A percentile compares a stretch with the other conserved stretches of the same genome.
Evolutionary conservation across 1,140 invertebrate genomes (phyloP).

Genomic region (Pentalonia nigronervosa): DNA sequence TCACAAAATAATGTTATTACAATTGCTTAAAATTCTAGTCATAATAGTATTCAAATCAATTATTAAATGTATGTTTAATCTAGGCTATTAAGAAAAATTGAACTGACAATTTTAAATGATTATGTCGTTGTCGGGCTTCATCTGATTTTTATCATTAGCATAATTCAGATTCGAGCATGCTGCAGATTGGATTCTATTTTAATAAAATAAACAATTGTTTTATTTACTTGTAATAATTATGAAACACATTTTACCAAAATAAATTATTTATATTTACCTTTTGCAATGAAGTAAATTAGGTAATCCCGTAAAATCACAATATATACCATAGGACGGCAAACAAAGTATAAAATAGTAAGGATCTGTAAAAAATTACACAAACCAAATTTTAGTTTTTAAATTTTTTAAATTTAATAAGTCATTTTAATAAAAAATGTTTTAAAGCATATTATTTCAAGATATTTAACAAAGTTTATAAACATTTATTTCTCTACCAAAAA

Average conservation of each 20-base stretch:
- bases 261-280: slow-evolving; percentile 2
- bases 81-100: not conserved
- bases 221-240: not conserved
- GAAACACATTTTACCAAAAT: no score
- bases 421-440: not conserved
- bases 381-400: not conserved
- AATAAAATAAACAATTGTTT: not conserved
- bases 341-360: slow-evolving; percentile 20
- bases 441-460: not conserved
- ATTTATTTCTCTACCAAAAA: not conserved
- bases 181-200: not conserved
- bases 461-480: not conserved
- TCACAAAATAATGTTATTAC: slow-evolving; percentile 24
- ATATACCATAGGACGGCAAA: slow-evolving; percentile 35
- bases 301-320: slow-evolving; percentile 10
- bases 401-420: not conserved
- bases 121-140: slow-evolving; percentile 15
- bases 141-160: not conserved
- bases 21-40: slow-evolving; percentile 24
- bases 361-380: not conserved
- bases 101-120: slow-evolving; percentile 20
- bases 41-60: not conserved
- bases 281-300: slow-evolving; percentile 36
- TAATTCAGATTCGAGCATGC: not conserved
- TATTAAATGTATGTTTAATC: slow-evolving; percentile 9